Evolutionary conservation across 2,888 invertebrate species (phyloP), one percentile per base, ranked within the genome.

Genomic region (Crepidodera aurea): DNA sequence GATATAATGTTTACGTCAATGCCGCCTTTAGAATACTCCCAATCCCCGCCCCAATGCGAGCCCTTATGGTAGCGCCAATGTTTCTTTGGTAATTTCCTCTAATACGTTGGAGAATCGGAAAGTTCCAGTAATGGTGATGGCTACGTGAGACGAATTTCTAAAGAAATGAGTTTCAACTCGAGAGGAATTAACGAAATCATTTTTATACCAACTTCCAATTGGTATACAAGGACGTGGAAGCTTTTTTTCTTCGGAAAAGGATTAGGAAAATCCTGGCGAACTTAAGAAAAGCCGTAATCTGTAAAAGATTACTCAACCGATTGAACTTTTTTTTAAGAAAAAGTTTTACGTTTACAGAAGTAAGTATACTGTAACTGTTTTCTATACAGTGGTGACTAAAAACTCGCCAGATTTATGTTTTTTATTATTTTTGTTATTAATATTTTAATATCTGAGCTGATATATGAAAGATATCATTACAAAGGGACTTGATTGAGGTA

Each of bases 191-290:
- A 58, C 50, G 50, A 40, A 58, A 50, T 62, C 53, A 58, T 62
- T 54, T 58, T 53, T 44, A 62, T 46, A 48, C 27, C 22, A 54
- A 58, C 48, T 62, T 62, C 53, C 58, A 53, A 58, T 62, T 58
- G 58, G 39, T 34, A 19, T 37, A 34, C 56, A 25, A 56, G 32
- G 29, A 44, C 54, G 25, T 22, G 27, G 40, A 19, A 27, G 19
- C 42, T 7, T 25, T 40, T 53, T 40, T 53, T 16, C 39, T 18
- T 39, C 13, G 39, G 15, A 42, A 16, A 40, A 25, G 54, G 29
- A 42, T 54, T 29, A 19, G 16, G 51, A 12, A 12, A 12, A 16
- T 13, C 13, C 39, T 16, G 39, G 39, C 13, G 39, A 22, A 22
- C 22, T 22, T 22, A 22, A 22, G 34, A 34, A 34, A 12, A n/a